Percentiles rank a stretch among this genome's conserved stretches.
Conservation (phyloP, 2,888 invertebrate species). For the Lucinisca nassula region DNA sequence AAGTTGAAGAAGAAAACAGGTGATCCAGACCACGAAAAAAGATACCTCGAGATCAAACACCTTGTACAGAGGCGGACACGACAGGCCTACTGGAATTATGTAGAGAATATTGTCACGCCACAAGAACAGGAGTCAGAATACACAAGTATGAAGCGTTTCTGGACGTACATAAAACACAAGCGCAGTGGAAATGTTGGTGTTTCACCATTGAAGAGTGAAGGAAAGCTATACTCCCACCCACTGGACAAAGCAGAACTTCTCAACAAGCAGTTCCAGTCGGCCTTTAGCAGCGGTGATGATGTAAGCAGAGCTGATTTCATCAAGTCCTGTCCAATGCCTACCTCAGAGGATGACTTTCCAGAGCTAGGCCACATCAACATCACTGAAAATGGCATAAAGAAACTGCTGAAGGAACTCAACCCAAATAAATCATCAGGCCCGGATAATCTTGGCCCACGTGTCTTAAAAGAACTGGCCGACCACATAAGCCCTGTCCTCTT, state of each 20-base stretch:
- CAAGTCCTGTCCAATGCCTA: too few species aligned
- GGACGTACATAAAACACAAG: slow-evolving; percentile 23
- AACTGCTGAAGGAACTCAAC: neutral
- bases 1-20: slow-evolving; percentile 12
- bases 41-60: slow-evolving; percentile 9
- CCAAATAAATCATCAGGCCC: neutral
- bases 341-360: too few species aligned
- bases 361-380: too few species aligned
- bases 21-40: neutral
- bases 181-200: slow-evolving; percentile 6
- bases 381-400: neutral
- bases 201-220: slow-evolving; percentile 15
- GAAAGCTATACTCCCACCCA: slow-evolving; percentile 24
- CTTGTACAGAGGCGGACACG: slow-evolving; percentile 16
- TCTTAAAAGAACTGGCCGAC: slow-evolving; percentile 1
- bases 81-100: slow-evolving; percentile 34
- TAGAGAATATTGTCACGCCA: slow-evolving; percentile 23
- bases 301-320: too few species aligned
- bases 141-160: slow-evolving; percentile 13
- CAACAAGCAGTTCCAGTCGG: too few species aligned
- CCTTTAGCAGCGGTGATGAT: too few species aligned
- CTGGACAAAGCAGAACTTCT: too few species aligned
- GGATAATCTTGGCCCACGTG: neutral
- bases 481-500: neutral
- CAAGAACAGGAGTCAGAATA: slow-evolving; percentile 13